Evolutionary conservation across 2,797 vertebrate species (phyloP).

Genomic region (Acanthurus tractus): DNA sequence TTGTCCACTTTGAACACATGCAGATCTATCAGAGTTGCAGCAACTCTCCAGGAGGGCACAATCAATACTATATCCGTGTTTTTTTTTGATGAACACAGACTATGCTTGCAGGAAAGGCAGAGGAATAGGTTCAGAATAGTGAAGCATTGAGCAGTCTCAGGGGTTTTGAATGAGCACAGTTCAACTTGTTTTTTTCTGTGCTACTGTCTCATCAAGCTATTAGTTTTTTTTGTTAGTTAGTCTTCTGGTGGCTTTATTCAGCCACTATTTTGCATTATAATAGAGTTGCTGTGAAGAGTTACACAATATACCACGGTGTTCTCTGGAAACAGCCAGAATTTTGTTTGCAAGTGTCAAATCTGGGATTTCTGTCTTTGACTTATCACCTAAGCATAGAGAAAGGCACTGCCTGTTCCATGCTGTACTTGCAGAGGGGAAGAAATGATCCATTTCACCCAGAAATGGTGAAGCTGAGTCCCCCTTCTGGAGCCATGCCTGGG

Average conservation of each 20-base stretch:
- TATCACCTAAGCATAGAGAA: no score
- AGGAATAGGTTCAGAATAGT: not conserved
- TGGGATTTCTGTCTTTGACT: not conserved
- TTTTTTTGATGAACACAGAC: slow-evolving; percentile 12
- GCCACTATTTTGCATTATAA: not conserved
- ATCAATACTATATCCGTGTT: slow-evolving; percentile 5
- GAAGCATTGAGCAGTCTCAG: not conserved
- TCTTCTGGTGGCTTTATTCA: not conserved
- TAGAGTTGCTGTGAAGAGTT: not conserved
- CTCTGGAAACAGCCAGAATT: not conserved
- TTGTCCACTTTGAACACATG: not conserved
- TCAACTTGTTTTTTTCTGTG: no score
- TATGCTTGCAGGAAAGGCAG: not conserved
- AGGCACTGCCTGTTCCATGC: no score
- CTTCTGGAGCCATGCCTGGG: not conserved
- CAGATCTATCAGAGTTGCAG: not conserved
- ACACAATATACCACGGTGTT: not conserved
- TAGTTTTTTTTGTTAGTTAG: not conserved
- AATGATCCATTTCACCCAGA: not conserved
- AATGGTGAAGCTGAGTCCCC: not conserved
- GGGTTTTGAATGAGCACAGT: not conserved
- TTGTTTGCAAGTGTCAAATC: not conserved
- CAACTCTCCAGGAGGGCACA: slow-evolving; percentile 10
- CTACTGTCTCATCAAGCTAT: no score
- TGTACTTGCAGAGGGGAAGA: no score